A percentile compares a stretch with the other conserved stretches of the same genome.
Evolutionary conservation across 2,113 vertebrate genomes (phyloP).

Genomic region (Hippopotamus amphibius): DNA sequence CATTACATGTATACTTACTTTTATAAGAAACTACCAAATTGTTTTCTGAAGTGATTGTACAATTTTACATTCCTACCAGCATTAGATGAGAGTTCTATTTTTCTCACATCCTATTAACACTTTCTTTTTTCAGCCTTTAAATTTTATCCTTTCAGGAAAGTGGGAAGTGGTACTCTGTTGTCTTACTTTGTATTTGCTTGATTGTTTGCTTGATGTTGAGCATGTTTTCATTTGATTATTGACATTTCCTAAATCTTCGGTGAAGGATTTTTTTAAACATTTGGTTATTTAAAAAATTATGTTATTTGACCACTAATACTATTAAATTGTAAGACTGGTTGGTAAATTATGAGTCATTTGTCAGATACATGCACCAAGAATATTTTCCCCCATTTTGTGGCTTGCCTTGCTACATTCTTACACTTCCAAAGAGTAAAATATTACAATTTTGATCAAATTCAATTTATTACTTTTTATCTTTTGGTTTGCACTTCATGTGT

Average conservation of each 20-base stretch:
- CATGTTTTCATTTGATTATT: neutral
- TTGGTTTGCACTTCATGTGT: neutral
- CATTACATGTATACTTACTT: neutral
- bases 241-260: constrained; percentile 11
- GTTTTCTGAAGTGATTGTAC: neutral
- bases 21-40: constrained; percentile 27
- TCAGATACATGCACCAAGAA: neutral
- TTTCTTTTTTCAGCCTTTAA: neutral
- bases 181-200: constrained; percentile 16
- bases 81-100: neutral
- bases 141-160: neutral
- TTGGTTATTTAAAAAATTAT: neutral
- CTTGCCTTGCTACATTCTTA: neutral
- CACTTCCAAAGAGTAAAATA: neutral
- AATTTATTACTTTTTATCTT: neutral
- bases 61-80: neutral
- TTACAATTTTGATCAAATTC: neutral
- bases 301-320: neutral
- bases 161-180: neutral
- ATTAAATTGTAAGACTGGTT: neutral
- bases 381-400: constrained; percentile 25
- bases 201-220: neutral
- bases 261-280: constrained; percentile 35
- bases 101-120: neutral
- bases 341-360: neutral